Percentiles rank a stretch among this genome's conserved stretches.
These are phyloP conservation scores for Stegodyphus dumicola DNA, from an alignment of 1,140 invertebrate genomes.

Conservation along the genomic window DNA sequence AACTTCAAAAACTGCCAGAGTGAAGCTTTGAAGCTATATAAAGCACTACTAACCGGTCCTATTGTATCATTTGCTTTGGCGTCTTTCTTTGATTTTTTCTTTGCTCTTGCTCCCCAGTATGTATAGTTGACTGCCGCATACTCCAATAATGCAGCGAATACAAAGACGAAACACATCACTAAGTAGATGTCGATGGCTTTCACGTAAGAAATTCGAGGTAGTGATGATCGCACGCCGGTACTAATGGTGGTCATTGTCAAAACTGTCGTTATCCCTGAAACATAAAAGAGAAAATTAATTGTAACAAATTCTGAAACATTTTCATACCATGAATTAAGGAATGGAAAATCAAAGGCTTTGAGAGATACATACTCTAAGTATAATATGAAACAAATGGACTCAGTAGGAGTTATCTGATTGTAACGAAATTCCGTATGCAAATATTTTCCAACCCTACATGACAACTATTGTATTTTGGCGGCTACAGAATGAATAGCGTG, in stretches of 20 bases:
- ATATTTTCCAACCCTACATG: too few species aligned
- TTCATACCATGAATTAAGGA: too few species aligned
- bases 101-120: constrained; percentile 94
- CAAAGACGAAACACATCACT: constrained; percentile 99
- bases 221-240: constrained; percentile 93
- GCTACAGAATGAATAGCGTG: too few species aligned
- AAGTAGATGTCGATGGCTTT: constrained; percentile 99
- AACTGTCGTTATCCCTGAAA: constrained; percentile 94
- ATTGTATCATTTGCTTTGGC: constrained; percentile 34
- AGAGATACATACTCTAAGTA: too few species aligned
- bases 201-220: constrained; percentile 96
- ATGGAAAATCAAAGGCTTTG: too few species aligned
- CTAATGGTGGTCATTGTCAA: constrained; percentile 99
- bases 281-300: neutral
- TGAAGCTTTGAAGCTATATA: too few species aligned
- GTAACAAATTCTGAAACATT: neutral
- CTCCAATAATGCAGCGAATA: constrained; percentile 95
- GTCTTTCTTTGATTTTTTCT: constrained; percentile 78
- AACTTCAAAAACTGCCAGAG: too few species aligned
- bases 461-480: too few species aligned
- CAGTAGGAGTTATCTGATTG: too few species aligned
- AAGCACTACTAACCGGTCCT: constrained; percentile 12
- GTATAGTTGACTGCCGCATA: constrained; percentile 99
- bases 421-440: too few species aligned
- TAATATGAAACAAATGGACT: too few species aligned